Conservation (phyloP, 2,113 vertebrate genomes). For the Microtus montanus region DNA sequence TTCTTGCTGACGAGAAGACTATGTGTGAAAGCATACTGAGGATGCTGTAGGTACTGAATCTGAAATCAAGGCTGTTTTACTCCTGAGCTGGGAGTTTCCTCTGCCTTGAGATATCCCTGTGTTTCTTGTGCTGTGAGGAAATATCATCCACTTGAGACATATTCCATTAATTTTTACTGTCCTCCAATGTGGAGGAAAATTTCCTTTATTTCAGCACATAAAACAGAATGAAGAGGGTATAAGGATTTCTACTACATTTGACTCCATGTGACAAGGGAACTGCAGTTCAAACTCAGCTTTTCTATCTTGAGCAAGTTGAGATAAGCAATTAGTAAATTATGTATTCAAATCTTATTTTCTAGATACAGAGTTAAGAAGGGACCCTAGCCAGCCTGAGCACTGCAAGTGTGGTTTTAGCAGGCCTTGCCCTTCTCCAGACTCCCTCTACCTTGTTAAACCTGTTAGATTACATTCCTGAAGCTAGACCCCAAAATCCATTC, state of each 20-base stretch:
- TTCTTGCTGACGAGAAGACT: background rate
- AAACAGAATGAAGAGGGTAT: background rate
- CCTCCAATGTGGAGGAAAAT: background rate
- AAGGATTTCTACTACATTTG: background rate
- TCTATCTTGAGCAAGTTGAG: background rate
- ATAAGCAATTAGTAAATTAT: constrained; percentile 22
- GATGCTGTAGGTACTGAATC: background rate
- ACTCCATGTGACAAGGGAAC: background rate
- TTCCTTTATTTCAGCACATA: background rate
- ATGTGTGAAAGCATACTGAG: background rate
- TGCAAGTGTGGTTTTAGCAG: too few relatives aligned
- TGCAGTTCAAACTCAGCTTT: background rate
- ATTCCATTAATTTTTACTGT: background rate
- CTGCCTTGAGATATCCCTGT: background rate
- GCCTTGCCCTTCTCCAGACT: too few relatives aligned
- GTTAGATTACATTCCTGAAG: too few relatives aligned
- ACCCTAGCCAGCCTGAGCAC: too few relatives aligned
- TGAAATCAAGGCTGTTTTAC: constrained; percentile 28
- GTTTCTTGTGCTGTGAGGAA: background rate
- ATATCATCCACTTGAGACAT: background rate
- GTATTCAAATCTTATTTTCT: constrained; percentile 22
- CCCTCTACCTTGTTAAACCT: too few relatives aligned
- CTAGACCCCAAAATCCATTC: too few relatives aligned
- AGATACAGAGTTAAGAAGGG: background rate
- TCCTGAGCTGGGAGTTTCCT: background rate